A percentile compares a stretch with the other conserved stretches of the same genome.
Conservation (phyloP, 2,113 vertebrate genomes). For the Alligator mississippiensis region DNA sequence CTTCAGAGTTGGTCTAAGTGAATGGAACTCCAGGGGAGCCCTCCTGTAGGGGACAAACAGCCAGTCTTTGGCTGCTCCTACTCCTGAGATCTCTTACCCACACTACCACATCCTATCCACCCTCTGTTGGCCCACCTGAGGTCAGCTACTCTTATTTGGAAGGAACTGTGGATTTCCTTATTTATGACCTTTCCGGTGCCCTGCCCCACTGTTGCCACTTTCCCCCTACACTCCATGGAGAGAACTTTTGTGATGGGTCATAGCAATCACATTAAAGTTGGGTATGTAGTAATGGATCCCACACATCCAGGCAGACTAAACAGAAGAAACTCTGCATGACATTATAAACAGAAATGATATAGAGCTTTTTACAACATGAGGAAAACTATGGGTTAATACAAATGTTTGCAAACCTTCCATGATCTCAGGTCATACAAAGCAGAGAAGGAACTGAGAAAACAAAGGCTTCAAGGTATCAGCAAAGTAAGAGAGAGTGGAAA, state of each 20-base stretch:
- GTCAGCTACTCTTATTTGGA: background rate
- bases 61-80: background rate
- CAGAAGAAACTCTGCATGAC: background rate
- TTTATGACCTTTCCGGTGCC: background rate
- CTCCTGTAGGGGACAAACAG: background rate
- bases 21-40: background rate
- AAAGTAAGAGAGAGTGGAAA: slow-evolving; percentile 21
- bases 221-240: background rate
- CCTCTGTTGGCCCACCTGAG: background rate
- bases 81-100: background rate
- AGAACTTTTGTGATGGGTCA: background rate
- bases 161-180: background rate
- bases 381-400: background rate
- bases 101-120: background rate
- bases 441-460: slow-evolving; percentile 21
- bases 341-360: background rate
- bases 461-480: slow-evolving; percentile 31
- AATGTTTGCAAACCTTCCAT: background rate
- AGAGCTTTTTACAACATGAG: background rate
- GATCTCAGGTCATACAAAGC: background rate
- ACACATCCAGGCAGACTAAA: background rate
- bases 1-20: background rate
- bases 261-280: background rate
- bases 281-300: background rate
- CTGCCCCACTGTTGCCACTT: background rate